Evolutionary conservation across 2,113 vertebrate genomes (phyloP).

Genomic region (Neomonachus schauinslandi): DNA sequence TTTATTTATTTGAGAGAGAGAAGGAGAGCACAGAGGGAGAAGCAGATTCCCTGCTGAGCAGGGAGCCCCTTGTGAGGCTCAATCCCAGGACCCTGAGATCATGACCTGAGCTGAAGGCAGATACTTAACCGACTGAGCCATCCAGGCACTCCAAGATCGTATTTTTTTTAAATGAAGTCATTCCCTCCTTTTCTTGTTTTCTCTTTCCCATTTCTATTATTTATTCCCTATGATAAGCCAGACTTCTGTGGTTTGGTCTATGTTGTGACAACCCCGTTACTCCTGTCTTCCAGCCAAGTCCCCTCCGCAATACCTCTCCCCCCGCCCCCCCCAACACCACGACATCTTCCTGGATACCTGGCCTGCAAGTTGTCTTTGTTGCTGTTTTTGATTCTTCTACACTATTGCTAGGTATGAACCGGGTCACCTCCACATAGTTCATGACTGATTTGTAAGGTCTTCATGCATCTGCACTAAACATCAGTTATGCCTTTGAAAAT

Average conservation of each 20-base stretch:
- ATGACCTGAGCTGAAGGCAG: no score
- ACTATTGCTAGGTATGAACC: neutral
- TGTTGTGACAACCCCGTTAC: neutral
- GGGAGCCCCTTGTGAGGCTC: no score
- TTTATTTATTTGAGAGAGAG: no score
- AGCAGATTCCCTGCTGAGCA: no score
- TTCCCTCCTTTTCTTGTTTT: neutral
- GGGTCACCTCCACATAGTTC: neutral
- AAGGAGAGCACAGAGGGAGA: no score
- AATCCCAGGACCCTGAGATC: no score
- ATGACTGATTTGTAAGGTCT: neutral
- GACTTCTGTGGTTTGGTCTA: neutral
- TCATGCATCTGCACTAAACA: neutral
- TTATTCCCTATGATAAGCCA: neutral
- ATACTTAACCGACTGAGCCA: no score
- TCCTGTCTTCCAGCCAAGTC: neutral
- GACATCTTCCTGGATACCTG: neutral
- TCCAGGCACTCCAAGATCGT: no score
- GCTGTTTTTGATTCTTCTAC: neutral
- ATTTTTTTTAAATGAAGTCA: neutral
- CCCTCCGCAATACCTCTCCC: neutral
- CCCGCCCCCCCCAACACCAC: neutral
- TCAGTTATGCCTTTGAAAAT: conserved; percentile 9
- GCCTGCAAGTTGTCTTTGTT: neutral
- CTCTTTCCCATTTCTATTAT: neutral